Evolutionary conservation across 2,888 invertebrate species (phyloP).

Genomic region (Mesoligia furuncula): DNA sequence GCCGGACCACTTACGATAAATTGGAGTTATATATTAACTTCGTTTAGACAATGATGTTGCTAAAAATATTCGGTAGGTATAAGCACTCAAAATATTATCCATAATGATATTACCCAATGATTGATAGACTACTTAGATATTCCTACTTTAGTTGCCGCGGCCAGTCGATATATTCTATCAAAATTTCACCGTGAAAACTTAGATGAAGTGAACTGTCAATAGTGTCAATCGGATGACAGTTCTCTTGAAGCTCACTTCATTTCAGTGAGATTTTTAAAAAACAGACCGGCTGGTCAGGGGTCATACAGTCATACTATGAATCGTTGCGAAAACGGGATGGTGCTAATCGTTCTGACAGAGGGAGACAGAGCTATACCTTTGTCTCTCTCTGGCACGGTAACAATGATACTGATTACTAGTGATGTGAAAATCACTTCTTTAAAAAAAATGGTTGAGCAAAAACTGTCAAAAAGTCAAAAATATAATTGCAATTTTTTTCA

Average conservation of each 20-base stretch:
- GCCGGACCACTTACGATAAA: constrained; percentile 45
- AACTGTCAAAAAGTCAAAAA: not conserved
- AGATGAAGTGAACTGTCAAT: too few species aligned
- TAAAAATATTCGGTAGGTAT: constrained; percentile 35
- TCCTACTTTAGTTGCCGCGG: not conserved
- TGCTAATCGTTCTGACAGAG: not conserved
- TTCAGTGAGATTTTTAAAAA: not conserved
- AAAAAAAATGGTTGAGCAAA: not conserved
- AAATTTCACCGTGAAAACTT: too few species aligned
- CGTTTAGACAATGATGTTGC: constrained; percentile 46
- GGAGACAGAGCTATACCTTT: too few species aligned
- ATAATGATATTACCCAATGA: not conserved
- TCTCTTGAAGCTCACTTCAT: not conserved
- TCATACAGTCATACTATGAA: not conserved
- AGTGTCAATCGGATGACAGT: too few species aligned
- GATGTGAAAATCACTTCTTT: not conserved
- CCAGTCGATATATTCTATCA: not conserved
- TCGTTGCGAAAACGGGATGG: not conserved
- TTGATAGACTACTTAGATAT: not conserved
- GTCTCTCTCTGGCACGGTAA: not conserved
- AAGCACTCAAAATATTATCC: constrained; percentile 40
- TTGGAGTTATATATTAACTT: constrained; percentile 37
- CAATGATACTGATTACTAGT: not conserved
- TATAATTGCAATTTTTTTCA: not conserved
- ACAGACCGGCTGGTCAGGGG: too few species aligned